Base-by-base conservation (phyloP, 64 coral and sea anemone species). In the Porites australiensis region DNA sequence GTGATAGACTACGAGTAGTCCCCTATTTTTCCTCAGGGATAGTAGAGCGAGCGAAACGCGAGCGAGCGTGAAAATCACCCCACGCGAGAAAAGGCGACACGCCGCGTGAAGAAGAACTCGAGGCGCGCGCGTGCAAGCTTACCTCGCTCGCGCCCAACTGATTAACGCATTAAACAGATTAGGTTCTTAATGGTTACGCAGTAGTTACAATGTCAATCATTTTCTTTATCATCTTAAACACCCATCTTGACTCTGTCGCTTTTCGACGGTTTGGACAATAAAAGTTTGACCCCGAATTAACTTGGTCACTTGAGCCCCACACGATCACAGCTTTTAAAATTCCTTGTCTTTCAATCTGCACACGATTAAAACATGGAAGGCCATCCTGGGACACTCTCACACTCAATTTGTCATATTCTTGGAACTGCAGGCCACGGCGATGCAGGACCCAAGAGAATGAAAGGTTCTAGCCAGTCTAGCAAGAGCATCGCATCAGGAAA, bases 201-300 rank as follows among this genome's bases (percentile, higher is more conserved):
- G 19, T 43, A 69, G 66, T 69, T 69, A 9, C 66, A 20, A 69
- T 80, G 77, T 60, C 77, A 80, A 80, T 80, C 77, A 80, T 60
- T 12, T 55, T 22, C 54, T 80, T 80, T 60, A 80, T 80, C 2
- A 80, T 2, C 50, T 80, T 80, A 44, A 80, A 80, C 16, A 62
- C 10, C 14, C 77, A 27, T 23, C 53, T 80, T 60, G 77, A 79
- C 76, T 18, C 50, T 77, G 74, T 51, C 27, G 27, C 27, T 37
- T 37, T 37, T 50, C 20, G 50, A 19, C 49, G 50, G 75, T 50
- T 13, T 20, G 19, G 50, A 57, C 75, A 22, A 77, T 77, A 10
- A 20, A 54, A 54, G 27, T 52, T 53, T 16, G 73, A 75, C 47
- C 46, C 73, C 13, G 49, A 14, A 18, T 50, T 55, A 21, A 78